Base-by-base conservation (phyloP, 2,797 vertebrate genomes). In the Leptodactylus fallax region DNA sequence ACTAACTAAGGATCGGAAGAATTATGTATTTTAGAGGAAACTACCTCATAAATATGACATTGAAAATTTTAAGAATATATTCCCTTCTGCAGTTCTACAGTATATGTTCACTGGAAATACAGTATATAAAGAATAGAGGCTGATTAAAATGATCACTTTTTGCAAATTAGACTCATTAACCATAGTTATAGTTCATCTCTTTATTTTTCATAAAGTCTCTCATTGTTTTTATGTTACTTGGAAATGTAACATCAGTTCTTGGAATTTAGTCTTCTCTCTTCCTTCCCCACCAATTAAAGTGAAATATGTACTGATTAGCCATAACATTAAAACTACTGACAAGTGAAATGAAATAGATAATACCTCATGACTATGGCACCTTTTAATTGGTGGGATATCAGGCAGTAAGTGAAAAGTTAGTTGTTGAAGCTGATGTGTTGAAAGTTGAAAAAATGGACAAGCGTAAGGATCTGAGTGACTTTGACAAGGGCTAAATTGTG, bases 81-180 rank as follows among this genome's bases (percentile, higher is more conserved):
- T n/a, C n/a, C n/a, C n/a, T n/a, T n/a, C n/a, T n/a, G n/a, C n/a
- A n/a, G n/a, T n/a, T n/a, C n/a, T n/a, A n/a, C n/a, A n/a, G n/a
- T n/a, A n/a, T n/a, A n/a, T 6, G 17, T 9, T 58, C 16, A 7
- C 25, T 45, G 16, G 0, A 55, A 45, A 47, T 21, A 47, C 71
- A 49, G 69, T 56, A 79, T 79, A 12, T 19, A 79, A 55, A 79
- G 78, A 79, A 79, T 79, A 36, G 53, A 60, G 19, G 78, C 27
- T 60, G 78, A 79, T 79, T 25, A 27, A 60, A 79, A 79, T 79
- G 14, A 79, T 17, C 16, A 58, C 49, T 79, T 16, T 60, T 23
- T 58, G 19, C 56, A 25, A 27, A 45, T 17, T 36, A 16, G 0
- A 47, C 16, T 60, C 0, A 72, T 72, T 47, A 17, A n/a, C 21